Evolutionary conservation across 2,797 vertebrate species (phyloP).

Genomic region (Hyperoplus lanceolatus): DNA sequence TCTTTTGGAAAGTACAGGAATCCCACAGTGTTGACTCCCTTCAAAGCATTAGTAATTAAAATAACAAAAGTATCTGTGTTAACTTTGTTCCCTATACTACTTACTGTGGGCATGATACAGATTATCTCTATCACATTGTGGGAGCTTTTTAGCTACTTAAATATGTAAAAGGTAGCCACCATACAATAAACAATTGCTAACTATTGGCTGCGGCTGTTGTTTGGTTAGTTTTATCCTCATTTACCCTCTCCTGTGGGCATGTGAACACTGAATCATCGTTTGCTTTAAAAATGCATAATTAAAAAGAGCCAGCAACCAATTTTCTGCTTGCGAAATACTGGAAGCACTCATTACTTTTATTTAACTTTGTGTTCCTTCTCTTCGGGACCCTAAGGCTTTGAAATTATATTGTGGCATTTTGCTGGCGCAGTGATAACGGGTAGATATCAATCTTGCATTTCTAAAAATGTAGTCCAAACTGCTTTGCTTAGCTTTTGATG

Average conservation of each 20-base stretch:
- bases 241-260: constrained; percentile 57
- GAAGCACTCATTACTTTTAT: constrained; percentile 35
- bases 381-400: constrained; percentile 62
- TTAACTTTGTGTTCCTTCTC: constrained; percentile 10
- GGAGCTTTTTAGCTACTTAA: constrained; percentile 19
- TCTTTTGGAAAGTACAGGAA: constrained; percentile 11
- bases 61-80: constrained; percentile 3
- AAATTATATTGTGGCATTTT: constrained; percentile 74
- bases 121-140: constrained; percentile 36
- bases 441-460: constrained; percentile 71
- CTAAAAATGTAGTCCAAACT: constrained; percentile 46
- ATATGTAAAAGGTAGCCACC: constrained; percentile 64
- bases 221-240: constrained; percentile 61
- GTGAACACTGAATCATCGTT: constrained; percentile 63
- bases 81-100: constrained; percentile 13
- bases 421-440: constrained; percentile 56
- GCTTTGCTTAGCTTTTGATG: constrained; percentile 67
- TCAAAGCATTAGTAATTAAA: constrained; percentile 31
- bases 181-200: constrained; percentile 30
- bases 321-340: constrained; percentile 57
- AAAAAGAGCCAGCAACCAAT: constrained; percentile 59
- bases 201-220: constrained; percentile 29
- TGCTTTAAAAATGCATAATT: constrained; percentile 56
- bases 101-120: constrained; percentile 33
- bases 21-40: constrained; percentile 24